Evolutionary conservation across 2,888 invertebrate genomes (phyloP), one percentile per base, ranked within the genome.

Genomic region (Neoascia interrupta): DNA sequence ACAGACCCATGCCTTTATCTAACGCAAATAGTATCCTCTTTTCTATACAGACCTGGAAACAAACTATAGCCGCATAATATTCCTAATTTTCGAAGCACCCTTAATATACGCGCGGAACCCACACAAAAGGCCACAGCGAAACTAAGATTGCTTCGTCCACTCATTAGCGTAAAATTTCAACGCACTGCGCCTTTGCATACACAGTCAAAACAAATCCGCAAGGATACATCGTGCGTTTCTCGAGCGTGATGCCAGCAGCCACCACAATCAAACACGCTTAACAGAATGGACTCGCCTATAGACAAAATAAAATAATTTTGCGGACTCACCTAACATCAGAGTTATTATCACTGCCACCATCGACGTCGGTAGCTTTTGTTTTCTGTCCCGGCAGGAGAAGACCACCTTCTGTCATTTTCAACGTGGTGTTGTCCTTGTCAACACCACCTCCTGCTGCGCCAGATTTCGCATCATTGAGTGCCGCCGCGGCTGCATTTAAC

Each of bases 321-420:
- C 11, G 36, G 10, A 69, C 85, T 84, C 63, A 88, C 88, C 87
- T 87, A 84, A 85, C 87, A 84, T 87, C 87, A 63, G 85, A 82
- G 81, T 86, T 86, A 81, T 84, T 82, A 81, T 83, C 83, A 66
- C 82, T 81, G 56, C 85, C 86, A 51, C 84, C 85, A 82, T 84
- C 86, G 26, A 84, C 84, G 41, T 86, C 88, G 63, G 87, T 85
- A 49, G 87, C 87, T 81, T 88, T 87, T 45, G 87, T 83, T 81
- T 87, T 87, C 73, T 87, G 87, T 45, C 87, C 88, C 63, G 86
- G 83, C 82, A 86, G 85, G 73, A 85, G 85, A 81, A 85, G 84
- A 21, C 86, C 85, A 54, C 84, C 85, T 51, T 87, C 86, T 60
- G 87, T 86, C 74, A 86, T 85, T 68, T 85, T 83, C 23, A 83